phyloP scores from a whole-genome alignment of 2,797 vertebrate species.

The Pteronotus mesoamericanus region DNA sequence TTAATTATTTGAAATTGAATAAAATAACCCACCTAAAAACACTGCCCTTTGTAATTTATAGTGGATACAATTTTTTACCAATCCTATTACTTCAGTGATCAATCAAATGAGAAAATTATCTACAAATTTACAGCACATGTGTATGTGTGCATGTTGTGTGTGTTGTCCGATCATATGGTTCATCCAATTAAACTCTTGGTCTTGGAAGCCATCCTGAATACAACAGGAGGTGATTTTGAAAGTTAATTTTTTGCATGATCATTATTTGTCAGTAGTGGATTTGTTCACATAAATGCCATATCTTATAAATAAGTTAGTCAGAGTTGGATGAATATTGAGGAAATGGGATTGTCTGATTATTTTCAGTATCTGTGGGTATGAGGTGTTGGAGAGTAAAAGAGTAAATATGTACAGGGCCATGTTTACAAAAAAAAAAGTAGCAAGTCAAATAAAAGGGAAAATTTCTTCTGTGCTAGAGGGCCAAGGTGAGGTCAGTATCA shows the following conservation, averaged over 20 bases:
- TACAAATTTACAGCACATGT: neutral
- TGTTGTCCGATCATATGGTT: neutral
- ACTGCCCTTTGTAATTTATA: neutral
- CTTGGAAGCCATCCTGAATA: neutral
- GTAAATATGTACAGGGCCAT: constrained; percentile 67
- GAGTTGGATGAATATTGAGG: constrained; percentile 63
- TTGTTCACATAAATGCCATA: neutral
- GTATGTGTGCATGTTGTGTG: neutral
- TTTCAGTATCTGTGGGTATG: constrained; percentile 52
- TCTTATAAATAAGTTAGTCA: constrained; percentile 70
- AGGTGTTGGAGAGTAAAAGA: constrained; percentile 49
- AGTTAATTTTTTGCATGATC: constrained; percentile 3
- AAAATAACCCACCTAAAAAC: neutral
- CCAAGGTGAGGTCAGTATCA: constrained; percentile 79
- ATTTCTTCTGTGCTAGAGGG: constrained; percentile 54
- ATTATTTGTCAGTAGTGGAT: neutral
- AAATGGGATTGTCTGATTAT: constrained; percentile 51
- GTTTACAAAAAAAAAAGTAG: constrained; percentile 58
- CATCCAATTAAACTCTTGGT: neutral
- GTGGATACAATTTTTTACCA: neutral
- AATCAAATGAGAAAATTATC: neutral
- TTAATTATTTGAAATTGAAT: constrained; percentile 16
- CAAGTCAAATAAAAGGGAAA: constrained; percentile 62
- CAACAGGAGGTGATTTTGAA: neutral
- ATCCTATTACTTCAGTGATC: neutral